Base-by-base conservation (phyloP, 2,888 invertebrate genomes). In the Diploptera punctata region DNA sequence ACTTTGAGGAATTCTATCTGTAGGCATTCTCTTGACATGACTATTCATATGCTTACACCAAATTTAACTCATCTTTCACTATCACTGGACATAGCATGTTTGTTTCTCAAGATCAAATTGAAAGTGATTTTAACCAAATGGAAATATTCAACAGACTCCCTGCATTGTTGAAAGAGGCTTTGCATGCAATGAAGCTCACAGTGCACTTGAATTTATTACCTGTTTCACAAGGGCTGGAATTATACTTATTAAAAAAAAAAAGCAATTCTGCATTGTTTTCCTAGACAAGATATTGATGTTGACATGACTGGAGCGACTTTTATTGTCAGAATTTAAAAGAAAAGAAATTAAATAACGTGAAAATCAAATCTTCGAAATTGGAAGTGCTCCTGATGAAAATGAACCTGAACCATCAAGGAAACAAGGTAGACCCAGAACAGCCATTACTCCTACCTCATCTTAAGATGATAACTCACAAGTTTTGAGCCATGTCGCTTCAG, bases 51-150 rank as follows among this genome's bases (percentile, higher is more conserved):
- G n/a, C n/a, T n/a, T n/a, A n/a, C 78, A 16, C 73, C 77, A 13
- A 79, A 79, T 73, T 65, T 73, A 10, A 76, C 77, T 7, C 77
- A 78, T 69, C 38, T 77, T 7, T 74, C 75, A 5, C 78, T 77
- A 24, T 75, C 78, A 10, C 62, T 77, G 16, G 77, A 78, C 74
- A 76, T 80, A 2, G 74, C 76, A 3, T 76, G 74, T 49, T 80
- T 78, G 68, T 78, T 77, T 9, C 75, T 77, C 67, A 79, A 79
- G 61, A 62, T 52, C 29, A 49, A 65, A 10, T 80, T 78, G 80
- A 44, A 75, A 49, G 62, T 44, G 43, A 67, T 77, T 10, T 44
- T 78, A 19, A 60, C 38, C 5, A 60, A 74, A 47, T 77, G 77
- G 75, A 77, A 76, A 72, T 49, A 65, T 16, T 65, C 65, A 24